Evolutionary conservation across 2,888 invertebrate genomes (phyloP).

Genomic region (Polymixis flavicincta): DNA sequence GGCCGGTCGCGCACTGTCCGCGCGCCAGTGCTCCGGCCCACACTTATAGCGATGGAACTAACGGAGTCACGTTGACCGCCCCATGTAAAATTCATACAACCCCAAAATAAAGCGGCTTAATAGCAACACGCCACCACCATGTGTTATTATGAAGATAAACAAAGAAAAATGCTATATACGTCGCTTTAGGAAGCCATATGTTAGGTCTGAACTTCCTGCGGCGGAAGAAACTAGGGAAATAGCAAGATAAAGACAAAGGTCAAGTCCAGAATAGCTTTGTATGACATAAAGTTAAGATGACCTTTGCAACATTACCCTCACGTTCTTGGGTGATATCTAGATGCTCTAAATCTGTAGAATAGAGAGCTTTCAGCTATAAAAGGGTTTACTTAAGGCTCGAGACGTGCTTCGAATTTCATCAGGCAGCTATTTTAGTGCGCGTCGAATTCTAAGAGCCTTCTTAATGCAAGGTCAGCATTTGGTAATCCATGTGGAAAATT

Average conservation of each 20-base stretch:
- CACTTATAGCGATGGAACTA: slow-evolving; percentile 84
- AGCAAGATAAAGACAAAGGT: slow-evolving; percentile 69
- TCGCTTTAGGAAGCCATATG: slow-evolving; percentile 66
- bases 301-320: slow-evolving; percentile 62
- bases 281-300: slow-evolving; percentile 54
- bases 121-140: slow-evolving; percentile 75
- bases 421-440: slow-evolving; percentile 32
- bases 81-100: slow-evolving; percentile 84
- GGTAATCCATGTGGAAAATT: slow-evolving; percentile 23
- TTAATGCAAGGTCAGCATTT: slow-evolving; percentile 27
- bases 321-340: slow-evolving; percentile 42
- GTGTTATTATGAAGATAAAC: slow-evolving; percentile 77
- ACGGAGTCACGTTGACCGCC: slow-evolving; percentile 81
- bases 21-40: slow-evolving; percentile 76
- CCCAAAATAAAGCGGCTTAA: slow-evolving; percentile 76
- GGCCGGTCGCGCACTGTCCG: slow-evolving; percentile 88
- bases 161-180: slow-evolving; percentile 70
- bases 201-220: slow-evolving; percentile 56
- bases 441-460: slow-evolving; percentile 28
- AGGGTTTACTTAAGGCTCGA: slow-evolving; percentile 29
- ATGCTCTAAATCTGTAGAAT: slow-evolving; percentile 30
- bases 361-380: slow-evolving; percentile 26
- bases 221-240: slow-evolving; percentile 48
- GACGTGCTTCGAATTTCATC: slow-evolving; percentile 52
- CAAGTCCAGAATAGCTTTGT: slow-evolving; percentile 64